Conservation (phyloP, 2,888 invertebrate genomes). For the Drosophila maculinotata region DNA sequence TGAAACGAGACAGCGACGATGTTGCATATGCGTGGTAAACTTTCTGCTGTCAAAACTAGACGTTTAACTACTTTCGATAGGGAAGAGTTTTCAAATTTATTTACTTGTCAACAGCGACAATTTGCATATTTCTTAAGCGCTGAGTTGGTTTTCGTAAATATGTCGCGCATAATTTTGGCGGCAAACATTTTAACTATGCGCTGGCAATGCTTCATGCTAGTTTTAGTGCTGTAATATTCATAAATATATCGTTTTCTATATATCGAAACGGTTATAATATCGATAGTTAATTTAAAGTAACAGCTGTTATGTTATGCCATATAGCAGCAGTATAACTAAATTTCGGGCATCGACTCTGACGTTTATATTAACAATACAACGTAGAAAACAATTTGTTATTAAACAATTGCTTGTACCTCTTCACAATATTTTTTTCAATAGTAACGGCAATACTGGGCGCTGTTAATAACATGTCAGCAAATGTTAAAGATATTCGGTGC, state of each 20-base stretch:
- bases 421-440: too few species aligned
- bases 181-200: conserved; percentile 7
- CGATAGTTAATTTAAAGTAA: too few species aligned
- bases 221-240: conserved; percentile 29
- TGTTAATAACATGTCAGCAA: neutral
- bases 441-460: too few species aligned
- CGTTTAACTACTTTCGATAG: conserved; percentile 54
- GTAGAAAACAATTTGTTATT: too few species aligned
- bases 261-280: neutral
- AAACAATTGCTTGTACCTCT: too few species aligned
- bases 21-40: conserved; percentile 25
- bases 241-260: neutral
- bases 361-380: too few species aligned
- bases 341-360: too few species aligned
- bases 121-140: conserved; percentile 17
- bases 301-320: too few species aligned
- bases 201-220: conserved; percentile 4
- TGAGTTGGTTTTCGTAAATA: neutral
- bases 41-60: conserved; percentile 16
- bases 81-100: conserved; percentile 51
- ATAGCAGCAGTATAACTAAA: too few species aligned
- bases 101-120: conserved; percentile 36
- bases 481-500: conserved; percentile 1
- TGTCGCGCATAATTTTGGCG: conserved; percentile 7
- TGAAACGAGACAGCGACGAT: conserved; percentile 30